phyloP scores from a whole-genome alignment of 2,113 vertebrate species.

The Cercopithecus mona region DNA sequence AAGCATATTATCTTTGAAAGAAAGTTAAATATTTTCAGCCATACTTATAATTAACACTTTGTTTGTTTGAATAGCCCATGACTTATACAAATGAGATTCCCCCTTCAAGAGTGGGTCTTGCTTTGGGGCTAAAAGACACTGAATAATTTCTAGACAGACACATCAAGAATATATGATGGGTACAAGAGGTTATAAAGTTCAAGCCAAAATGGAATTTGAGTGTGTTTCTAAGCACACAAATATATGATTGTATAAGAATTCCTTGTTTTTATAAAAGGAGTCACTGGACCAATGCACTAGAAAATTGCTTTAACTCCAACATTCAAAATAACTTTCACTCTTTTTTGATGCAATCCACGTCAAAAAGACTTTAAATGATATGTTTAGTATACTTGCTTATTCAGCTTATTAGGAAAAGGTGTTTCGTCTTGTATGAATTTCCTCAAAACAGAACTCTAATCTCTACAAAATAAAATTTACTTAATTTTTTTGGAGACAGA shows the following conservation, averaged over 20 bases:
- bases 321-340: background rate
- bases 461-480: background rate
- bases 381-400: background rate
- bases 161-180: background rate
- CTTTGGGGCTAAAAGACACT: background rate
- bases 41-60: background rate
- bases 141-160: constrained; percentile 28
- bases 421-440: constrained; percentile 17
- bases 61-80: background rate
- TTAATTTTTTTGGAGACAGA: background rate
- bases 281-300: background rate
- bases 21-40: background rate
- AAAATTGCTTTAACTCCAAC: background rate
- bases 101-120: background rate
- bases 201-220: constrained; percentile 22
- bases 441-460: background rate
- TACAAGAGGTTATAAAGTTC: constrained; percentile 17
- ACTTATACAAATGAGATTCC: background rate
- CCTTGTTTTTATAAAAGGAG: background rate
- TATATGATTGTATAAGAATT: background rate
- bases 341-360: background rate
- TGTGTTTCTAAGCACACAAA: background rate
- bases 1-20: background rate
- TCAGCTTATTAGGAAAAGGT: background rate
- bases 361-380: background rate